Base-by-base conservation (phyloP, 2,797 vertebrate species). In the Micromesistius poutassou region DNA sequence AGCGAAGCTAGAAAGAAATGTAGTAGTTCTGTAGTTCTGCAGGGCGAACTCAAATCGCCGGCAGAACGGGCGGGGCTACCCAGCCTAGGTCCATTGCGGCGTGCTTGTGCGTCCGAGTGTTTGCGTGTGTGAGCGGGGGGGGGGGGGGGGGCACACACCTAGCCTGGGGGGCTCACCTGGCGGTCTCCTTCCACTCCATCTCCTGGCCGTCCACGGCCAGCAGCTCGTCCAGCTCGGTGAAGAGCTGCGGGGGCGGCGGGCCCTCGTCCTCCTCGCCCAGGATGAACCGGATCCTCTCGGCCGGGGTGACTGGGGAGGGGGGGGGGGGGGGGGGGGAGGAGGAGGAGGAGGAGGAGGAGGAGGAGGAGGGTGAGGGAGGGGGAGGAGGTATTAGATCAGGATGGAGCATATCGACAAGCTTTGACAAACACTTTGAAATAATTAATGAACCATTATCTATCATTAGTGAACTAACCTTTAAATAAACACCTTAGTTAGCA, bases 131-230 rank as follows among this genome's bases (percentile, higher is more conserved):
- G 42, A 14, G 40, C 4, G 40, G 4, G 40, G 1, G 40, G 10
- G 42, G 42, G 4, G 40, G 10, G 42, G 42, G 4, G 14, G 1
- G 3, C 42, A 46, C 42, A 50, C 46, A 50, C 46, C 87, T 94
- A 88, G 98, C 98, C 97, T 97, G n/a, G 96, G 97, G 0, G 97
- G 40, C 87, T 94, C 89, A 98, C 98, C 98, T 98, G n/a, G 96
- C 97, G 0, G 97, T 99, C 89, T 99, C 98, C 87, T 97, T 98
- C 98, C 98, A 99, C 78, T 99, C 98, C 96, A 99, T 96, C 92
- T 99, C 98, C 85, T 98, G 97, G 2, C 97, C 97, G 0, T 99
- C 97, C 35, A 97, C 91, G 0, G 95, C 83, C 89, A 98, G 94
- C 0, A 99, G 95, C 13, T 99, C 98, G 4, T 98, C 97, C 90